Conservation (phyloP, 2,888 invertebrate species). For the Phaonia tiefii region DNA sequence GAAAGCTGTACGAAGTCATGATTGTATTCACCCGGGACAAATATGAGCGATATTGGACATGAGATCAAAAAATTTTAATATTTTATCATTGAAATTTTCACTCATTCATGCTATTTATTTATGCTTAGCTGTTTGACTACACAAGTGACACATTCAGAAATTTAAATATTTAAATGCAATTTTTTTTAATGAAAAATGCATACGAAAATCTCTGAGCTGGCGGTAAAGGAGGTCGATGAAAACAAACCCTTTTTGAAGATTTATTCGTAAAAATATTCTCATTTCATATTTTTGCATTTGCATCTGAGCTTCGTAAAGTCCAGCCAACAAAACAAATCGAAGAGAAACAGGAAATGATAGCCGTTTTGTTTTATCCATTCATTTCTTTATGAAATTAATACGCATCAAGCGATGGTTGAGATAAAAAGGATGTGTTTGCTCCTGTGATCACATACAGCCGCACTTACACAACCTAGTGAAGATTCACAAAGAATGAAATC, state of each 20-base stretch:
- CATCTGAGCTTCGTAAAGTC: slow-evolving; percentile 6
- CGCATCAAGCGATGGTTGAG: slow-evolving; percentile 51
- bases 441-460: neutral
- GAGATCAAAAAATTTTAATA: too few species aligned
- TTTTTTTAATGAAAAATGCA: slow-evolving; percentile 57
- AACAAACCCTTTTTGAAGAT: slow-evolving; percentile 58
- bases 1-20: too few species aligned
- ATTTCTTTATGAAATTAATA: slow-evolving; percentile 62
- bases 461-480: neutral
- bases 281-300: slow-evolving; percentile 12
- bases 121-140: neutral
- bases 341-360: slow-evolving; percentile 63
- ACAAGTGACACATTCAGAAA: slow-evolving; percentile 22
- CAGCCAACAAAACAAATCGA: slow-evolving; percentile 4
- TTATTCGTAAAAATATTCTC: slow-evolving; percentile 32
- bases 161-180: slow-evolving; percentile 61
- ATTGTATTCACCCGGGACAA: too few species aligned
- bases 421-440: slow-evolving; percentile 57
- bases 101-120: slow-evolving; percentile 7
- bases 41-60: too few species aligned
- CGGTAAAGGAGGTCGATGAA: slow-evolving; percentile 33
- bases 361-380: slow-evolving; percentile 35
- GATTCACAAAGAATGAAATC: slow-evolving; percentile 39
- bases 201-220: slow-evolving; percentile 30
- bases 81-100: too few species aligned